Evolutionary conservation across 2,888 invertebrate genomes (phyloP).

Genomic region (Dioctria rufipes): DNA sequence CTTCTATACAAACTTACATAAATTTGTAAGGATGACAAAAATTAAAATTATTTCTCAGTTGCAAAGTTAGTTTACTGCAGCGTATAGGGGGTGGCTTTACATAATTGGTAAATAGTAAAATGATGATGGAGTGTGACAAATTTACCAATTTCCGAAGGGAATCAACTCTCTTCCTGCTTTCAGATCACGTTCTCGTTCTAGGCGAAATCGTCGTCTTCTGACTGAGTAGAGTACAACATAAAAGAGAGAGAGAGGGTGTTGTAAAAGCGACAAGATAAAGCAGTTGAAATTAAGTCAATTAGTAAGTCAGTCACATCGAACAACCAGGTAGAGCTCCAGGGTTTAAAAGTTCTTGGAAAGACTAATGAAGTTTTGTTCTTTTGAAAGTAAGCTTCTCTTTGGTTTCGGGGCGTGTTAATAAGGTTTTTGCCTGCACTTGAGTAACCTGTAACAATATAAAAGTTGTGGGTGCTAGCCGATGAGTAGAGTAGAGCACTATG

Average conservation of each 20-base stretch:
- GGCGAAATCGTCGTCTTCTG: slow-evolving; percentile 3
- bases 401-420: not conserved
- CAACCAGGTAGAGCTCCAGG: slow-evolving; percentile 30
- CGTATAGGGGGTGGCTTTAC: slow-evolving; percentile 10
- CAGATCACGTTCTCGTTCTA: slow-evolving; percentile 29
- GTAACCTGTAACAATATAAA: not conserved
- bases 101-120: slow-evolving; percentile 48
- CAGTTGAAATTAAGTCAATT: slow-evolving; percentile 40
- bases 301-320: slow-evolving; percentile 48
- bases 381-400: slow-evolving; percentile 3
- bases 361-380: slow-evolving; percentile 46
- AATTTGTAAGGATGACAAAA: not conserved
- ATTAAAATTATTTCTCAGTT: slow-evolving; percentile 33
- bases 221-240: no score
- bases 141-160: slow-evolving; percentile 38
- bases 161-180: slow-evolving; percentile 8
- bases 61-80: slow-evolving; percentile 20
- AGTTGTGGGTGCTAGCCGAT: no score
- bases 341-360: slow-evolving; percentile 39
- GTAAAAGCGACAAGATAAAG: slow-evolving; percentile 35
- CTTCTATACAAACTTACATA: no score
- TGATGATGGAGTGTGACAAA: slow-evolving; percentile 50
- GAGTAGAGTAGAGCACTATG: no score
- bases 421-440: not conserved
- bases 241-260: not conserved